Conservation (phyloP, 2,113 vertebrate species). For the Saccopteryx bilineata region DNA sequence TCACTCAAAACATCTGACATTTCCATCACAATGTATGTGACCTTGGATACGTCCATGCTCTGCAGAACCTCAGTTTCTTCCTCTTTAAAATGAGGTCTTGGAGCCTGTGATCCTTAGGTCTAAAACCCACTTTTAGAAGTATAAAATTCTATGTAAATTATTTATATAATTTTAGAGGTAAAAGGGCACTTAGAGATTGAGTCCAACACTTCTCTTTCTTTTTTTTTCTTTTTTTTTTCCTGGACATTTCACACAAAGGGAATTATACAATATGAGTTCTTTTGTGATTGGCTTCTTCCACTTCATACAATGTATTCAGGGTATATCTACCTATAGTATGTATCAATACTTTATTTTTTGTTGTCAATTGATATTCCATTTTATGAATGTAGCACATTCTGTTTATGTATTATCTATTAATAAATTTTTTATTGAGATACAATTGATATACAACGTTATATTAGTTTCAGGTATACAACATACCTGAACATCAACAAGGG, state of each 20-base stretch:
- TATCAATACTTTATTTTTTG: background rate
- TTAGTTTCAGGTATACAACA: background rate
- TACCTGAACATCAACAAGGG: background rate
- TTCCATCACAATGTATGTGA: background rate
- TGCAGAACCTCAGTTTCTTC: background rate
- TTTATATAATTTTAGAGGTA: background rate
- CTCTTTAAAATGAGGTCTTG: background rate
- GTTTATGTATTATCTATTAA: background rate
- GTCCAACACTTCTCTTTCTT: background rate
- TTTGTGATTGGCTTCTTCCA: background rate
- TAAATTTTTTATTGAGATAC: background rate
- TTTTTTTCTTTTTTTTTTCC: background rate
- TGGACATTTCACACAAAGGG: background rate
- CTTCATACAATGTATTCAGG: background rate
- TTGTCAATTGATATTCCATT: background rate
- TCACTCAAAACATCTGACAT: background rate
- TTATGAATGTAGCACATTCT: background rate
- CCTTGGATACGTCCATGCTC: background rate
- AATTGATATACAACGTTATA: background rate
- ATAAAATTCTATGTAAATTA: background rate
- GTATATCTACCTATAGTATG: background rate
- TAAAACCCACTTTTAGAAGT: background rate
- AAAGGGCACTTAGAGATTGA: background rate
- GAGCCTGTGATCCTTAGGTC: background rate
- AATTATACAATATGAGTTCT: background rate